A percentile compares a stretch with the other conserved stretches of the same genome.
phyloP scores from a whole-genome alignment of 1,140 invertebrate genomes.

The Eumaeus atala region DNA sequence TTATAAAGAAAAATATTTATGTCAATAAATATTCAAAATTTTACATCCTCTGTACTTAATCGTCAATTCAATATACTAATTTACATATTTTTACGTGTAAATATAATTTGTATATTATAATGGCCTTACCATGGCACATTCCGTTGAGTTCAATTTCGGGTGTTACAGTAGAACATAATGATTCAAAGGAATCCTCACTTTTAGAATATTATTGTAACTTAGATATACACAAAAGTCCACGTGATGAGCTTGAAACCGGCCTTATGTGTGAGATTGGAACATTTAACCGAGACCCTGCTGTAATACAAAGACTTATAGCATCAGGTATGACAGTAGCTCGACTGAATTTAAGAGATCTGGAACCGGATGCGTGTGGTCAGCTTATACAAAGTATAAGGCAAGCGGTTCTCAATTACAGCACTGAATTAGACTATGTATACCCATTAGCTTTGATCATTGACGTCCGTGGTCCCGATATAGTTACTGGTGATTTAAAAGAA shows the following conservation, averaged over 20 bases:
- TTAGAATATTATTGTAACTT: conserved; percentile 57
- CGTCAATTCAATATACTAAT: no score
- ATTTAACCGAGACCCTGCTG: conserved; percentile 47
- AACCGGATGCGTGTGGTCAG: conserved; percentile 60
- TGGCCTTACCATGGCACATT: conserved; percentile 65
- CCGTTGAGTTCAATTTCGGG: conserved; percentile 46
- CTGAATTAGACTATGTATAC: conserved; percentile 62
- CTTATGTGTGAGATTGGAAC: conserved; percentile 65
- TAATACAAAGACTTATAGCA: conserved; percentile 59
- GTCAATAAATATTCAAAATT: no score
- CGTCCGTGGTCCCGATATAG: conserved; percentile 63
- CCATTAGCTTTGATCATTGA: conserved; percentile 66
- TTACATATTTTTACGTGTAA: no score
- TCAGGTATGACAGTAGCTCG: conserved; percentile 64
- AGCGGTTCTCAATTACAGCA: conserved; percentile 66
- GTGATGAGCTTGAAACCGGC: conserved; percentile 61
- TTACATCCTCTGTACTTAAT: no score
- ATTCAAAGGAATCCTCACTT: conserved; percentile 32
- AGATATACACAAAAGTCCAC: conserved; percentile 52
- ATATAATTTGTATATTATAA: conserved; percentile 14
- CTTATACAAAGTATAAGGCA: conserved; percentile 62
- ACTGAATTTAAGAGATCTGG: conserved; percentile 54
- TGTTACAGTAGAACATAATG: conserved; percentile 30
- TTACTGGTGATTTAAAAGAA: conserved; percentile 59
- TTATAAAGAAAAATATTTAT: no score